Base-by-base conservation (phyloP, 1,140 invertebrate genomes). In the Hycleus phaleratus region DNA sequence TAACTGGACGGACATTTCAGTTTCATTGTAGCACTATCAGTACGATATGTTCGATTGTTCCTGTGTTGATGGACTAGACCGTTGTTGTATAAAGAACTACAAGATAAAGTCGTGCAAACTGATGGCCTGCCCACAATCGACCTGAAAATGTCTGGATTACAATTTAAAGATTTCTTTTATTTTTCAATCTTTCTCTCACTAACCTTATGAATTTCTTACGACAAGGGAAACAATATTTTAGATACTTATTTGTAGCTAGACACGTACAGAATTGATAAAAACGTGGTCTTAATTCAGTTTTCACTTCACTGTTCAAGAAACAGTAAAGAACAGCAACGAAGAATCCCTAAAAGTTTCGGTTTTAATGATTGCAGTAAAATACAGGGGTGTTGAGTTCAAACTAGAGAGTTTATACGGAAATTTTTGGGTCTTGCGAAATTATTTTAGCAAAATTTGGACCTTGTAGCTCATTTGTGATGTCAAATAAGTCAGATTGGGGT, bases 251-350 rank as follows among this genome's bases (percentile, higher is more conserved):
- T 12, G 65, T 67, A n/a, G 70, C 69, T 42, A 68, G 51, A 48
- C 57, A 69, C 10, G 64, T 65, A 18, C 71, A 12, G 26, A 71
- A 48, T 38, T 46, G 60, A 12, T 63, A 58, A 1, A 73, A 43
- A 48, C 69, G 60, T 1, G 70, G 72, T 58, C 70, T 70, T n/a
- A 74, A 44, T 62, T 74, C 72, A 6, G 69, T 47, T 55, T 69
- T 82, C 71, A 93, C 91, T 82, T 95, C 92, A 44, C 86, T 86
- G 66, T 95, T 95, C 38, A 90, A 72, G 67, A 94, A 93, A 70
- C 91, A 95, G 71, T 94, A 95, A n/a, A 94, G 75, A 7, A 87
- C 79, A 0, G 89, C 86, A 11, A 94, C 85, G 64, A 93, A 88
- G 59, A 93, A 85, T 1, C 91, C 91, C 77, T 95, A 85, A 67